Percentiles rank a stretch among this genome's conserved stretches.
Conservation (phyloP, 30 jellyfish, hydroid and myxozoan genomes). For the Pelagia noctiluca region DNA sequence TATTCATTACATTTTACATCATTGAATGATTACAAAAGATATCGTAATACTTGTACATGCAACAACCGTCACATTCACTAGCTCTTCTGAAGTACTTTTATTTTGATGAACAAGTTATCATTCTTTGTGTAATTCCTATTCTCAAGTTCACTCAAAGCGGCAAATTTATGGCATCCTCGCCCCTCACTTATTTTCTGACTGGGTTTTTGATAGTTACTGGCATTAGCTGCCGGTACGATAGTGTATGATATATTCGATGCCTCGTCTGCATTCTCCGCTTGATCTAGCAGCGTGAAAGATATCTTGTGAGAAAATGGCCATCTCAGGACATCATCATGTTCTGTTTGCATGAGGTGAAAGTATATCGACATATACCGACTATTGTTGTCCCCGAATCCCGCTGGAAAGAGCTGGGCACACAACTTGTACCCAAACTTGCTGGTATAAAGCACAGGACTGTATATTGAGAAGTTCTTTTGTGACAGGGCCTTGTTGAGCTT, state of each 20-base stretch:
- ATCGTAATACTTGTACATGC: not conserved
- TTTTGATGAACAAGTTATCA: conserved; percentile 62
- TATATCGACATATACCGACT: conserved; percentile 77
- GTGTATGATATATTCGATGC: conserved; percentile 74
- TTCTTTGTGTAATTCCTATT: conserved; percentile 71
- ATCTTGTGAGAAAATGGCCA: conserved; percentile 86
- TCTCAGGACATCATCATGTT: conserved; percentile 74
- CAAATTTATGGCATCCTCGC: conserved; percentile 75
- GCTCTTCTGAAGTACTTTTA: conserved; percentile 68
- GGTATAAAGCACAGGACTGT: conserved; percentile 69
- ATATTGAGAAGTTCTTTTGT: conserved; percentile 65
- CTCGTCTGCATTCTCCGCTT: conserved; percentile 67
- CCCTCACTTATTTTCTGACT: conserved; percentile 86
- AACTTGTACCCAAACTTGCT: conserved; percentile 84
- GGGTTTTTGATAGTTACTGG: conserved; percentile 68
- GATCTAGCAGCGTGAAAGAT: conserved; percentile 80
- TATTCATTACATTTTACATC: too few species aligned
- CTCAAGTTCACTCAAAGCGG: conserved; percentile 67
- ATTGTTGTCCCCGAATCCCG: conserved; percentile 69
- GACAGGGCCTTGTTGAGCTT: conserved; percentile 63
- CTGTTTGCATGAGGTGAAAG: conserved; percentile 79
- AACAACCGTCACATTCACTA: not conserved
- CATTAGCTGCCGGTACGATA: conserved; percentile 79
- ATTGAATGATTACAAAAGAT: too few species aligned
- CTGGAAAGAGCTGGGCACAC: conserved; percentile 85